Evolutionary conservation across 92 coral and sea anemone genomes (phyloP).

Genomic region (Epizoanthus stellaris): DNA sequence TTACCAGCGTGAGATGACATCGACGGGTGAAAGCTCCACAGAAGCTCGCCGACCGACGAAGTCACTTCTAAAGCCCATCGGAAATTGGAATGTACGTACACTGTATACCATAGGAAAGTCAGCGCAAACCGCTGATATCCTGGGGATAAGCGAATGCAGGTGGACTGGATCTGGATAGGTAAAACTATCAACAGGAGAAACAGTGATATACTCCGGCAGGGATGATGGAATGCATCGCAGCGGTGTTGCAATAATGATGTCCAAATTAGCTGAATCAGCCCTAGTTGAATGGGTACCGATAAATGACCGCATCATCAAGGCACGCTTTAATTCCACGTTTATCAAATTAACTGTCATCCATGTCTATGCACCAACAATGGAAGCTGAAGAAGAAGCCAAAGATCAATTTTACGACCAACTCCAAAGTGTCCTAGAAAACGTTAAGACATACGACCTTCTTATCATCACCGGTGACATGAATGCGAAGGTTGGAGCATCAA

Average conservation of each 20-base stretch:
- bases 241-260: conserved; percentile 17
- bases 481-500: conserved; percentile 6
- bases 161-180: conserved; percentile 17
- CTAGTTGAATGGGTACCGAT: conserved; percentile 47
- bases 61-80: conserved; percentile 9
- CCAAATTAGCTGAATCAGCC: conserved; percentile 19
- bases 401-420: conserved; percentile 9
- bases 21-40: neutral
- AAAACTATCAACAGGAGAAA: conserved; percentile 19
- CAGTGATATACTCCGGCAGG: conserved; percentile 24
- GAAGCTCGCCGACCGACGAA: conserved; percentile 14
- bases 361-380: conserved; percentile 10
- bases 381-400: conserved; percentile 5
- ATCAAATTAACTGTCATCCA: conserved; percentile 2
- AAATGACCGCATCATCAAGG: conserved; percentile 47
- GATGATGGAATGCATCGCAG: neutral
- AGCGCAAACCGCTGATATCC: conserved; percentile 4
- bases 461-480: neutral
- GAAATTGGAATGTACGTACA: conserved; percentile 49
- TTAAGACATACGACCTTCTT: neutral
- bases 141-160: conserved; percentile 23
- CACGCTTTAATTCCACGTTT: conserved; percentile 47
- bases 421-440: neutral
- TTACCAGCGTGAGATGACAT: neutral
- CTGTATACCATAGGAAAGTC: conserved; percentile 34